Percentiles rank a stretch among this genome's conserved stretches.
Conservation (phyloP, 2,113 vertebrate species). For the Antechinus stuartii region DNA sequence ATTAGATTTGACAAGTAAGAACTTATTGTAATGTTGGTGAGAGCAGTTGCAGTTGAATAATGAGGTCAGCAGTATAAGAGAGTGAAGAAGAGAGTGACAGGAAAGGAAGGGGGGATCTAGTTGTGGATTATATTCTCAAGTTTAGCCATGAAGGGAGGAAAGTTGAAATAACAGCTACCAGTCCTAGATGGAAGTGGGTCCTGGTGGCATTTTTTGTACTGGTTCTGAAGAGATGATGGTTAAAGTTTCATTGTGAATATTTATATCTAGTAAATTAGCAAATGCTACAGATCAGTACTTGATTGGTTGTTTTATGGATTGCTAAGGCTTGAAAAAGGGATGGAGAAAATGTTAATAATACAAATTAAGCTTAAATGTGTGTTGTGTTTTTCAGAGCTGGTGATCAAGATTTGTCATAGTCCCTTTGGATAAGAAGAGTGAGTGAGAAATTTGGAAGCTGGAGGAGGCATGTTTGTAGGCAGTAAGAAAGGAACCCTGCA, state of each 20-base stretch:
- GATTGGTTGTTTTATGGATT: neutral
- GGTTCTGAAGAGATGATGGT: neutral
- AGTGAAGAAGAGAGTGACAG: neutral
- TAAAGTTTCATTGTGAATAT: neutral
- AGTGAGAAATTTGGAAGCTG: neutral
- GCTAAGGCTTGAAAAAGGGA: neutral
- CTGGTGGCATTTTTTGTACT: neutral
- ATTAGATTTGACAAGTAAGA: neutral
- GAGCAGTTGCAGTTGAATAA: neutral
- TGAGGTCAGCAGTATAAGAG: neutral
- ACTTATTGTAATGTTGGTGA: neutral
- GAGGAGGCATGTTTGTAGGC: neutral
- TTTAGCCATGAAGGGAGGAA: neutral
- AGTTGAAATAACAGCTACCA: neutral
- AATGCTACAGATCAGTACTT: neutral
- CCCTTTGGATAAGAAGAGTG: neutral
- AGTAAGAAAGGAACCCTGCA: neutral
- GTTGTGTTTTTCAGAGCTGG: neutral
- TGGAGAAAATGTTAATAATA: neutral
- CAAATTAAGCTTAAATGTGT: neutral
- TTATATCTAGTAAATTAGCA: neutral
- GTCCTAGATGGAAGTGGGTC: neutral
- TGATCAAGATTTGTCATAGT: neutral
- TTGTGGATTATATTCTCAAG: neutral
- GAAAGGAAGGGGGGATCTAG: neutral